phyloP scores from a whole-genome alignment of 2,113 vertebrate genomes.

The Xiphias gladius region DNA sequence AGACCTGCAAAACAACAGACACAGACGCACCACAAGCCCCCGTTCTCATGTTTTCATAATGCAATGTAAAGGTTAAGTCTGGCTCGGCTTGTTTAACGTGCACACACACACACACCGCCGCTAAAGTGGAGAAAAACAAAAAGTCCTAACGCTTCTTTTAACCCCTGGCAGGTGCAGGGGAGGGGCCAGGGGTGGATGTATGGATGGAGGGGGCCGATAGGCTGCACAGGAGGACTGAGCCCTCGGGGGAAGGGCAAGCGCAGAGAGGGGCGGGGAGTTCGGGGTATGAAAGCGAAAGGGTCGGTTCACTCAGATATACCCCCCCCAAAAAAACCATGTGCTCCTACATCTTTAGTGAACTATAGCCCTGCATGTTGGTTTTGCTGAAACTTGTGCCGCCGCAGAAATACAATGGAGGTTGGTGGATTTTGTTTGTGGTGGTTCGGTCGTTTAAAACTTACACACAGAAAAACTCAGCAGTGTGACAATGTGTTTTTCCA shows the following conservation, averaged over 20 bases:
- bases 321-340: background rate
- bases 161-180: constrained; percentile 64
- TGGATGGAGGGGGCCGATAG: constrained; percentile 31
- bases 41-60: constrained; percentile 74
- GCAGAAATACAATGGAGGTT: background rate
- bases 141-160: constrained; percentile 50
- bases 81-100: constrained; percentile 71
- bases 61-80: constrained; percentile 70
- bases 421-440: background rate
- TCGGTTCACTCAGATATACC: background rate
- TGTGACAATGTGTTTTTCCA: background rate
- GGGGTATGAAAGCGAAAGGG: constrained; percentile 13
- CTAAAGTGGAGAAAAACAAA: constrained; percentile 69
- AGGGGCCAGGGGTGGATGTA: constrained; percentile 32
- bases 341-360: no score
- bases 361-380: background rate
- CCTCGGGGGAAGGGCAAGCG: background rate
- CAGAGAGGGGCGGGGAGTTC: background rate
- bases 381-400: background rate
- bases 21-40: constrained; percentile 47
- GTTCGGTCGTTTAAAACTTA: background rate
- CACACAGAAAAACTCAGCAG: background rate
- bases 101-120: constrained; percentile 44
- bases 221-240: constrained; percentile 13
- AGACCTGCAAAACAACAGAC: constrained; percentile 37